Base-by-base conservation (phyloP, 2,113 vertebrate genomes). In the Asarcornis scutulata region DNA sequence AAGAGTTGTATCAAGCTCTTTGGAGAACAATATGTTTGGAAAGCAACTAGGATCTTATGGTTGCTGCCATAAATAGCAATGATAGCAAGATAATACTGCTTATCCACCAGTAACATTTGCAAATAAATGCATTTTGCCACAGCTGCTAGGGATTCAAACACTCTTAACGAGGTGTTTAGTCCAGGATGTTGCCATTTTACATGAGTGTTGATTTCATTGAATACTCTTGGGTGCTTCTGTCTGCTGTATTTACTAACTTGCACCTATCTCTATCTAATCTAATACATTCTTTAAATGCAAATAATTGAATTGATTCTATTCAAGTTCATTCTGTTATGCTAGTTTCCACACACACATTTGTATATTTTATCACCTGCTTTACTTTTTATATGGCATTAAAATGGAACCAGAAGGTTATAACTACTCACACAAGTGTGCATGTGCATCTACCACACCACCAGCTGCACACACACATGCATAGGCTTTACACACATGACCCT, bases 21-120 rank as follows among this genome's bases (percentile, higher is more conserved):
- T 20, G 44, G 60, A 77, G 79, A 81, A 74, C 4, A 32, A 46
- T 48, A 60, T 89, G 29, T 68, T 91, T 81, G 62, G 73, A 87
- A 91, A 89, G 31, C 66, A 91, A 48, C 44, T 86, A 34, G 27
- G n/a, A 40, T 29, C 27, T 53, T 89, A 46, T 42, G 86, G 63
- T 8, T 69, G 48, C 80, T 91, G 58, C 88, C 83, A 76, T 72
- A 88, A 92, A 75, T 40, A 96, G 38, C 77, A 92, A 26, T 31
- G 83, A 42, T 46, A 82, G 59, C 66, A 69, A 68, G 48, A 52
- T 58, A 79, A 89, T 79, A 85, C 89, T 87, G 21, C 74, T 93
- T 91, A 75, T 74, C 71, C 69, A 78, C 31, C 36, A 77, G 40
- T 22, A 88, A 78, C 18, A 32, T 42, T 78, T 77, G 56, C 73